A percentile compares a stretch with the other conserved stretches of the same genome.
phyloP scores from a whole-genome alignment of 2,888 invertebrate species.

The Notocelia uddmanniana region DNA sequence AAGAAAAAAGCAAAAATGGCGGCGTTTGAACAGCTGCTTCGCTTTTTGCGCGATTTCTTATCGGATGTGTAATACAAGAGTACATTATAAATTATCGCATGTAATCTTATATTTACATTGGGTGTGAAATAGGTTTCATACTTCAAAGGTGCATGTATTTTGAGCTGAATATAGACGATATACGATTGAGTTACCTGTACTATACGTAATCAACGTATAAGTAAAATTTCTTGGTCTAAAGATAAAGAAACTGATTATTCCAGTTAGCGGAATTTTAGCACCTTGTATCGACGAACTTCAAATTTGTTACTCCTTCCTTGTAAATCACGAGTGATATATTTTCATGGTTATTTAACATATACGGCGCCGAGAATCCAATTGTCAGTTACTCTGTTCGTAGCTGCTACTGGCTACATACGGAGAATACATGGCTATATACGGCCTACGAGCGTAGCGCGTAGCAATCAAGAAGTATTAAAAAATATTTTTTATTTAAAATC shows the following conservation, averaged over 20 bases:
- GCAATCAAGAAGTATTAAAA: too few relatives aligned
- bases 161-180: not conserved
- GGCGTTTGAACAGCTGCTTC: constrained; percentile 71
- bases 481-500: too few relatives aligned
- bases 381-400: too few relatives aligned
- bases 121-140: constrained; percentile 29
- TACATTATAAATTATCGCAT: constrained; percentile 35
- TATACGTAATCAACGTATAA: too few relatives aligned
- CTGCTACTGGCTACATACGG: too few relatives aligned
- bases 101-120: constrained; percentile 37
- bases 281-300: too few relatives aligned
- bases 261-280: not conserved
- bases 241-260: not conserved
- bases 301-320: too few relatives aligned
- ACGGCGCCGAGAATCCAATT: too few relatives aligned
- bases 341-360: too few relatives aligned
- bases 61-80: constrained; percentile 46
- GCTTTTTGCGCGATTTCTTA: constrained; percentile 61
- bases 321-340: too few relatives aligned
- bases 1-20: constrained; percentile 60
- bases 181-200: not conserved
- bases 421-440: too few relatives aligned
- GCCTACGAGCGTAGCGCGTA: too few relatives aligned
- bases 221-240: not conserved
- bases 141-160: constrained; percentile 11